phyloP scores from a whole-genome alignment of 2,113 vertebrate genomes.

The Elachura formosa region DNA sequence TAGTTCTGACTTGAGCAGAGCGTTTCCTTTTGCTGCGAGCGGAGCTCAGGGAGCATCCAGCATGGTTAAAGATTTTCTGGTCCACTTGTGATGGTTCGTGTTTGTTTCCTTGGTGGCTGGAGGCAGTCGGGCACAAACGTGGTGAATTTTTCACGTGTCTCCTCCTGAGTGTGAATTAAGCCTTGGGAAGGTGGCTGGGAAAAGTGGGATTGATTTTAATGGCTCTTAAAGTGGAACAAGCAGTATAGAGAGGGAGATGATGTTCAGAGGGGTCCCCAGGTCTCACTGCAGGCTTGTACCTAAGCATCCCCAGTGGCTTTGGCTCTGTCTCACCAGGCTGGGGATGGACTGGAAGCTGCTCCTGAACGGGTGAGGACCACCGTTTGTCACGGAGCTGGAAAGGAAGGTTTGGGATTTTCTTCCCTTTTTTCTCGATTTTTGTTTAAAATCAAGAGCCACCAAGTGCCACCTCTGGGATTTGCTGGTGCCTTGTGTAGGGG shows the following conservation, averaged over 20 bases:
- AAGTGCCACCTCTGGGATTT: not conserved
- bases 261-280: not conserved
- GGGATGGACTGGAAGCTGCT: not conserved
- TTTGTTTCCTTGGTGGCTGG: not conserved
- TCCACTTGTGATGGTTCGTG: not conserved
- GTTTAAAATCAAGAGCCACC: not conserved
- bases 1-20: not conserved
- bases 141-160: not conserved
- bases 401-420: not conserved
- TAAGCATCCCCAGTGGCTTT: not conserved
- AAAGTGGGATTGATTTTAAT: not conserved
- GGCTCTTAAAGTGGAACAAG: not conserved
- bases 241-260: rapidly evolving
- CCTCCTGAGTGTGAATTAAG: not conserved
- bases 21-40: rapidly evolving
- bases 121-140: rapidly evolving
- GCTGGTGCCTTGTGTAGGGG: not conserved
- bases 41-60: not conserved
- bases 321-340: not conserved
- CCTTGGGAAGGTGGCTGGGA: not conserved
- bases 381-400: not conserved
- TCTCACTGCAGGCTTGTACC: not conserved
- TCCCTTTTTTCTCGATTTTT: not conserved
- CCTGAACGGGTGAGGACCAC: not conserved
- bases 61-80: not conserved